These are phyloP conservation scores for Nyctibius grandis DNA, from an alignment of 2,797 vertebrate species.

Conservation along the genomic window DNA sequence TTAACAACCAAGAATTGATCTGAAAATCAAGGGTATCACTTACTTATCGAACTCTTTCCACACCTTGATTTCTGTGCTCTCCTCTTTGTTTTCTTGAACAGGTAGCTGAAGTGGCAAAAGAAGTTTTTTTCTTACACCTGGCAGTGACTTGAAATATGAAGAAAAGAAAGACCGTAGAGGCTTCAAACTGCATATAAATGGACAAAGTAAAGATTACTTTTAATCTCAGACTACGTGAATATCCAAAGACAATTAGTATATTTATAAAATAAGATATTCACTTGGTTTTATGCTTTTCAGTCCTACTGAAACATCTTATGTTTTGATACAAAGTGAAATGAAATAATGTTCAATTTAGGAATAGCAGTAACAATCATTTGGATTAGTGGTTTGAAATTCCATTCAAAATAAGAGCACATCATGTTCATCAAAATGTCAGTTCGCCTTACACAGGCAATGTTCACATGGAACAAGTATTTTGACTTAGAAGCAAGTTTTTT, in stretches of 20 bases:
- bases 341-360: background rate
- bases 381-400: background rate
- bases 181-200: conserved; percentile 78
- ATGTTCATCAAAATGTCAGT: background rate
- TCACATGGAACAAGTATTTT: background rate
- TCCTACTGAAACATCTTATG: background rate
- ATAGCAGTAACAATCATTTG: background rate
- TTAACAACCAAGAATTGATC: background rate
- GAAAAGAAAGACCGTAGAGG: conserved; percentile 89
- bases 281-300: background rate
- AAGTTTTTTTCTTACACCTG: conserved; percentile 79
- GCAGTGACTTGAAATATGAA: conserved; percentile 84
- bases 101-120: conserved; percentile 46
- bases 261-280: background rate
- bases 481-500: background rate
- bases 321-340: background rate
- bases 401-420: background rate
- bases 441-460: background rate
- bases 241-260: background rate
- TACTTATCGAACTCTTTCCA: conserved; percentile 89
- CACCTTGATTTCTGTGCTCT: background rate
- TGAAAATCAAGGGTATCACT: conserved; percentile 24
- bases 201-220: background rate
- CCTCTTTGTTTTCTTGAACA: conserved; percentile 30
- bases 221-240: background rate